Percentiles rank a stretch among this genome's conserved stretches.
phyloP scores from a whole-genome alignment of 2,113 vertebrate genomes.

The Chionodraco myersi region DNA sequence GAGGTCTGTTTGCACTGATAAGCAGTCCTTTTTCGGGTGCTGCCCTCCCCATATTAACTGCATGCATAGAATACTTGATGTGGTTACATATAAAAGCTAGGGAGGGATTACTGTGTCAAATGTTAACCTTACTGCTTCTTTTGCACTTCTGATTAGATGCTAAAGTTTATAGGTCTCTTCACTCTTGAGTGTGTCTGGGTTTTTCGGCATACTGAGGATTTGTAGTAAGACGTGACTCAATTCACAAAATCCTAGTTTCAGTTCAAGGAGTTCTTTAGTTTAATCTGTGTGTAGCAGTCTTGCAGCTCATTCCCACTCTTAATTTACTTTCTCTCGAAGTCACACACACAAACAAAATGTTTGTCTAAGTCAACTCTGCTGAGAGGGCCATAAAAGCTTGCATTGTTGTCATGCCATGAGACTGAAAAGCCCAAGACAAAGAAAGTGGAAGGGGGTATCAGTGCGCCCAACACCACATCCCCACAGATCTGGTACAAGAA shows the following conservation, averaged over 20 bases:
- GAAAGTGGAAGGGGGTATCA: constrained; percentile 40
- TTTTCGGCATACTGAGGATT: constrained; percentile 5
- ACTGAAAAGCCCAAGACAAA: constrained; percentile 50
- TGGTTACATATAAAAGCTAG: neutral
- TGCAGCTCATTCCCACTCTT: constrained; percentile 26
- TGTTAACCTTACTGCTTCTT: neutral
- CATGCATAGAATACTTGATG: neutral
- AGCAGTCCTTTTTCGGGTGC: neutral
- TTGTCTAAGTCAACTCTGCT: constrained; percentile 50
- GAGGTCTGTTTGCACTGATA: neutral
- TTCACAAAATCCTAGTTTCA: neutral
- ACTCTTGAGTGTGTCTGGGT: neutral
- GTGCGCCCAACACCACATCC: constrained; percentile 39
- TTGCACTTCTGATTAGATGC: too few species aligned
- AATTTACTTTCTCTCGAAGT: constrained; percentile 31
- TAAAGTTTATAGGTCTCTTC: neutral
- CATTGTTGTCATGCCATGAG: constrained; percentile 58
- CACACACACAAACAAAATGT: constrained; percentile 41
- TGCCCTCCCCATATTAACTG: neutral
- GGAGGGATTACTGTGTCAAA: neutral
- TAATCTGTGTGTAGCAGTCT: constrained; percentile 5
- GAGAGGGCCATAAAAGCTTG: constrained; percentile 44
- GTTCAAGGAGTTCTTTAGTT: constrained; percentile 14
- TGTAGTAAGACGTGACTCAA: neutral
- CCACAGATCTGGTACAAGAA: constrained; percentile 35